A percentile compares a stretch with the other conserved stretches of the same genome.
These are phyloP conservation scores for Meiosimyza platycephala DNA, from an alignment of 2,888 invertebrate genomes.

Conservation along the genomic window DNA sequence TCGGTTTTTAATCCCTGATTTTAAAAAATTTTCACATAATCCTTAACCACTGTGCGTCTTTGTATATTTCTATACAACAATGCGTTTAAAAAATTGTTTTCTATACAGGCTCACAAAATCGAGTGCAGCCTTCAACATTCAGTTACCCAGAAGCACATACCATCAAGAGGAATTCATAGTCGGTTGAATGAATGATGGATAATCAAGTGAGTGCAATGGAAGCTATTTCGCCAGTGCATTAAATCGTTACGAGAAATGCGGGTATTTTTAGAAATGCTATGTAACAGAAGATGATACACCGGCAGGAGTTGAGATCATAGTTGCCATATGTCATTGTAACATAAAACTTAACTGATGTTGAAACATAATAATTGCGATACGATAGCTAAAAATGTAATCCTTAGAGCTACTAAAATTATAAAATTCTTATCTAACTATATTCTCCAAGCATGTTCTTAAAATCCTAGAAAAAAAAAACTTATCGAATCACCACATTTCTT, in stretches of 20 bases:
- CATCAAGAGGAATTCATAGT: background rate
- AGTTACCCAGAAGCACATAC: background rate
- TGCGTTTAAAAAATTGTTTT: background rate
- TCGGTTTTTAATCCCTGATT: no score
- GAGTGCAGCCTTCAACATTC: background rate
- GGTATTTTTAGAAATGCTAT: background rate
- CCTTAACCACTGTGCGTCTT: no score
- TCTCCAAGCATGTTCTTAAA: no score
- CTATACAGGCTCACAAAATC: background rate
- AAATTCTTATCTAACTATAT: no score
- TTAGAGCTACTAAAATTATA: no score
- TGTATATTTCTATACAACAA: background rate
- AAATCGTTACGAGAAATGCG: background rate
- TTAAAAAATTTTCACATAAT: no score
- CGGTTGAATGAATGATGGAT: constrained; percentile 12
- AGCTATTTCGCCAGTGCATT: constrained; percentile 11
- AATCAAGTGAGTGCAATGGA: background rate
- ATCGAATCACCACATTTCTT: no score
- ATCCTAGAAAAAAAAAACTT: no score
- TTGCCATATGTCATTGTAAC: no score
- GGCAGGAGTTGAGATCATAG: background rate
- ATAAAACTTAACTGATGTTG: no score
- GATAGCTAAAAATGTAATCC: no score
- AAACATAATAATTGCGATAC: no score
- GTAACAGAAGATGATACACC: background rate